Base-by-base conservation (phyloP, 2,888 invertebrate genomes). In the Acleris laterana region DNA sequence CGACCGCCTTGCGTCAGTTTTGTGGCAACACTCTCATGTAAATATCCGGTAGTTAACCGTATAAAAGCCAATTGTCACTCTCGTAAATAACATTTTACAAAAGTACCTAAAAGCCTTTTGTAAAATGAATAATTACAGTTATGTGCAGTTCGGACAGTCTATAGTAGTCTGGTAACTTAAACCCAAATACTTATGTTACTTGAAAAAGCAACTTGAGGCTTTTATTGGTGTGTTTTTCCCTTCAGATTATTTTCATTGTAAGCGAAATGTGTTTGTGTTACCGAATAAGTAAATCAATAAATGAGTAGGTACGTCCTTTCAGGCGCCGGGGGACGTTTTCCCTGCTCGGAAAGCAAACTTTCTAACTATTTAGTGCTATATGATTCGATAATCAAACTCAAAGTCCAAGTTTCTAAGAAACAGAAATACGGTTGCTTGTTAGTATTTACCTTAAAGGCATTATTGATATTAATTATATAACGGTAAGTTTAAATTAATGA, bases 351-450 rank as follows among this genome's bases (percentile, higher is more conserved):
- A 69, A 61, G 38, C 42, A 62, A 76, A 74, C 69, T 73, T 74
- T 63, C 60, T 62, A 68, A 63, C 68, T 70, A 70, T 66, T 62
- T 71, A 61, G 70, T 73, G 52, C 68, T 68, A 65, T 73, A 72
- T 73, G 69, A 75, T 76, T 77, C 61, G 65, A 77, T 77, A 77
- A 73, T 71, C 72, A 73, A 75, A 79, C 62, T 63, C 69, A 73
- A 78, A 76, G 77, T 73, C 76, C 72, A 78, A 81, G 77, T 80
- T 81, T 75, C 63, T 61, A 62, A 70, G 22, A 73, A 65, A 68
- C 62, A 72, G 65, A 71, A 38, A 38, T 38, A 38, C 38, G 13
- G 38, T 16, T 65, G 42, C 51, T 53, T 62, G 53, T 22, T 28
- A 56, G 60, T 61, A 51, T 16, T 46, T 56, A 55, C 32, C 44